Evolutionary conservation across 2,888 invertebrate species (phyloP), one percentile per base, ranked within the genome.

Genomic region (Campoletis raptor): DNA sequence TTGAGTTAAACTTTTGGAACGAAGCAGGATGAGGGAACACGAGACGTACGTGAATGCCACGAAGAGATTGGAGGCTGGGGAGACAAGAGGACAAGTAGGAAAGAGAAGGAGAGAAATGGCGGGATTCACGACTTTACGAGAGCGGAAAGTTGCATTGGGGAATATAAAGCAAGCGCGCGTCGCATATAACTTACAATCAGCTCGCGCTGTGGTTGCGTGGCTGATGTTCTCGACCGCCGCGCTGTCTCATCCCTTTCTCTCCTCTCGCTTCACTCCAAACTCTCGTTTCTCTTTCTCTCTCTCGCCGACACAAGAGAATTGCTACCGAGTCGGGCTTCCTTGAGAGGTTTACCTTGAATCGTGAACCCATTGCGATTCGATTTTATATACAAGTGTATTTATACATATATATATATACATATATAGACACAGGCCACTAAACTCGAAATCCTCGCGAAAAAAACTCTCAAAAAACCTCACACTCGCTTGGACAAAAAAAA

Each of bases 161-260:
- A 92, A 93, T 94, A 94, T 94, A 94, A 94, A 94, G 93, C 92
- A 93, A 93, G 89, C 92, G 90, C 92, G 91, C 93, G 92, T 91
- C 89, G 90, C 92, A 93, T 94, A 94, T 94, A 94, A 94, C 94
- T 94, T 94, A 94, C 94, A 94, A 94, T 94, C 94, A 94, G 92
- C 91, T 91, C 66, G 77, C 90, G 89, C 90, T 89, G 89, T 90
- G 89, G 87, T 87, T 87, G 88, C 88, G 88, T 88, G 91, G 88
- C 89, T 89, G 89, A 82, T 82, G 81, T 69, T 90, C 90, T 91
- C 86, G 81, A 87, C 88, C 89, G 88, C 90, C 89, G 81, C 61
- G 74, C 81, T 83, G 77, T 78, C 83, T 86, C 84, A 82, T 85
- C 76, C 77, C 76, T 74, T 72, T 87, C 70, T 52, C 42, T 66